Base-by-base conservation (phyloP, 2,888 invertebrate species). In the Mesoligia furuncula region DNA sequence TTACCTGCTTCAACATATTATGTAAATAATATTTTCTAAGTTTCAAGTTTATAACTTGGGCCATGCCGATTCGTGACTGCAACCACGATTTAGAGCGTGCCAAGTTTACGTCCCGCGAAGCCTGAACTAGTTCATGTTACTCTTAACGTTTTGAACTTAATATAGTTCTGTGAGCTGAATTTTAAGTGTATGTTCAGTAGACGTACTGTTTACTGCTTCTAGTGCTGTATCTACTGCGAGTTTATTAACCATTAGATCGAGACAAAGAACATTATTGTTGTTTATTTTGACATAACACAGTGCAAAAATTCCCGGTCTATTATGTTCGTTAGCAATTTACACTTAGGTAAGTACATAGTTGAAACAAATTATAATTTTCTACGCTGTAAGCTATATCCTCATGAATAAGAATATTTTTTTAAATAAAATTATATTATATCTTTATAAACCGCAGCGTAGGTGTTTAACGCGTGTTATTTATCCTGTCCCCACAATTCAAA, bases 101-200 rank as follows among this genome's bases (percentile, higher is more conserved):
- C 91, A 93, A 94, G 93, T 93, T 93, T 92, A 92, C 90, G 91
- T 92, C 88, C 90, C 87, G 90, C 92, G 90, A 88, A 89, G 92
- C 89, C 91, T 90, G 90, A 93, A 94, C 93, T 93, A 93, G 93
- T 93, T 95, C 92, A 92, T 89, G 91, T 91, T 88, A 86, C 85
- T 91, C 90, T 88, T 88, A 87, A 91, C 87, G 90, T 89, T 90
- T 83, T 86, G 75, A 81, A 81, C 84, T 90, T 88, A 84, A 84
- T 88, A 85, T 87, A 79, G 82, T 68, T 65, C 66, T 88, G 80
- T 85, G 79, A 85, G 76, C 66, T 82, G 85, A 85, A 87, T 85
- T 87, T 79, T 83, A 88, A 82, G 86, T 85, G 75, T 83, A 69
- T 74, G 80, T 84, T 59, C n/a, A 74, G 54, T 82, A 72, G 68